Conservation (phyloP, 2,797 vertebrate genomes). For the Mustela erminea region DNA sequence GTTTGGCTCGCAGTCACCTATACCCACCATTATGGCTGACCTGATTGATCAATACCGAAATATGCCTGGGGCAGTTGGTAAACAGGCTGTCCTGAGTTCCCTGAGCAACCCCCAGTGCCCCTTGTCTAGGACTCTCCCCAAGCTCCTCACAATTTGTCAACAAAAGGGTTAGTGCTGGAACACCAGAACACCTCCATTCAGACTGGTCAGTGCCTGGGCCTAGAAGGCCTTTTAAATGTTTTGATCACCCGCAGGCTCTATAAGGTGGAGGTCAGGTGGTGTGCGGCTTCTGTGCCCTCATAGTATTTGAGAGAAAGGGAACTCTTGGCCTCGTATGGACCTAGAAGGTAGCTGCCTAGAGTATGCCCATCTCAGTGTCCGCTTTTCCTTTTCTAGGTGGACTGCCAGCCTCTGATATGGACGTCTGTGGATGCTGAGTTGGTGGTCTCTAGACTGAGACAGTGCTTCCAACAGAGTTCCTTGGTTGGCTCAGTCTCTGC, state of each 20-base stretch:
- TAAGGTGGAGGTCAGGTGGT: neutral
- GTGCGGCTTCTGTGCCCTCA: neutral
- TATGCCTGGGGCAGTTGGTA: neutral
- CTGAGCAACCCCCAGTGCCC: neutral
- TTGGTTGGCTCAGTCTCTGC: neutral
- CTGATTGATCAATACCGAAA: neutral
- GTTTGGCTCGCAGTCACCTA: neutral
- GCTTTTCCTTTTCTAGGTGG: neutral
- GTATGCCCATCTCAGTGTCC: neutral
- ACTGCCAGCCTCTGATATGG: neutral
- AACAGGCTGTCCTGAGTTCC: neutral
- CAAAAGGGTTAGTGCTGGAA: neutral
- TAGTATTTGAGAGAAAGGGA: neutral
- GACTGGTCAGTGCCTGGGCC: neutral
- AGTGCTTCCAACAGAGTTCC: neutral
- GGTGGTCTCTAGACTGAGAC: neutral
- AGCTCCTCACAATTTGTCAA: neutral
- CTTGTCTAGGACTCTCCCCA: too few relatives aligned
- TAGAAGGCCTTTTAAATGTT: neutral
- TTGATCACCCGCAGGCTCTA: neutral
- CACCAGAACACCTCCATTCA: neutral
- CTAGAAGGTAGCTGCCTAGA: neutral
- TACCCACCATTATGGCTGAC: too few relatives aligned
- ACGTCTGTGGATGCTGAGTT: neutral
- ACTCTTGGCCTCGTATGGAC: neutral